These are phyloP conservation scores for Coregonus sp. DNA, from an alignment of 2,797 vertebrate genomes.

Conservation along the genomic window DNA sequence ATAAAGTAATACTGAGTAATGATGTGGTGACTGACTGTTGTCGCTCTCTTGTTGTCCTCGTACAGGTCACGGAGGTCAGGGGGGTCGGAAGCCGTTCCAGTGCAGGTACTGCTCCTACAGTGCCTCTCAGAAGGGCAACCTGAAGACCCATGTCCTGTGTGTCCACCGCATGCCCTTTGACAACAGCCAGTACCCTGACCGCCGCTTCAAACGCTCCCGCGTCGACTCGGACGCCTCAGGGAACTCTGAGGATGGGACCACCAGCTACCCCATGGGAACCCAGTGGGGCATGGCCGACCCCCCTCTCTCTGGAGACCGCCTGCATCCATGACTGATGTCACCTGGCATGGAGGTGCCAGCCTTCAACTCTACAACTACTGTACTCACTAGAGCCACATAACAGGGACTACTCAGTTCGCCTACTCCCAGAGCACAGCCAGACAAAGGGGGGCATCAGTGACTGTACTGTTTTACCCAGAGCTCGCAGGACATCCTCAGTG, in stretches of 20 bases:
- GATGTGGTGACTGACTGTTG: background rate
- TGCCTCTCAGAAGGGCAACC: constrained; percentile 95
- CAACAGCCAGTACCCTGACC: constrained; percentile 93
- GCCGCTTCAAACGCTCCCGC: constrained; percentile 90
- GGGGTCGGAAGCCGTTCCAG: constrained; percentile 87
- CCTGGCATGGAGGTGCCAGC: constrained; percentile 6
- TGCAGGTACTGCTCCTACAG: constrained; percentile 92
- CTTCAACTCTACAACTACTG: background rate
- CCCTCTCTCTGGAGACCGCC: background rate
- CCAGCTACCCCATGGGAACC: background rate
- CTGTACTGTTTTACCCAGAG: background rate
- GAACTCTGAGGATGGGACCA: constrained; percentile 71
- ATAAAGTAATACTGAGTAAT: background rate
- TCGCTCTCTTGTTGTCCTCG: constrained; percentile 43
- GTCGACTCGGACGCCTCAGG: constrained; percentile 75
- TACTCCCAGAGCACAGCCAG: background rate
- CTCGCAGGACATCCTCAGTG: background rate
- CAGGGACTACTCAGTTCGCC: background rate
- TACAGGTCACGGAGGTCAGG: background rate
- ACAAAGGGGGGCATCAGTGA: background rate
- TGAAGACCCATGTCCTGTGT: constrained; percentile 93
- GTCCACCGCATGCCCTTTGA: constrained; percentile 97
- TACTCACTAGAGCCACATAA: background rate
- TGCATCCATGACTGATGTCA: constrained; percentile 8
- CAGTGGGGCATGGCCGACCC: background rate